Percentiles rank a stretch among this genome's conserved stretches.
These are phyloP conservation scores for Crematogaster levior DNA, from an alignment of 2,888 invertebrate genomes.

Conservation along the genomic window DNA sequence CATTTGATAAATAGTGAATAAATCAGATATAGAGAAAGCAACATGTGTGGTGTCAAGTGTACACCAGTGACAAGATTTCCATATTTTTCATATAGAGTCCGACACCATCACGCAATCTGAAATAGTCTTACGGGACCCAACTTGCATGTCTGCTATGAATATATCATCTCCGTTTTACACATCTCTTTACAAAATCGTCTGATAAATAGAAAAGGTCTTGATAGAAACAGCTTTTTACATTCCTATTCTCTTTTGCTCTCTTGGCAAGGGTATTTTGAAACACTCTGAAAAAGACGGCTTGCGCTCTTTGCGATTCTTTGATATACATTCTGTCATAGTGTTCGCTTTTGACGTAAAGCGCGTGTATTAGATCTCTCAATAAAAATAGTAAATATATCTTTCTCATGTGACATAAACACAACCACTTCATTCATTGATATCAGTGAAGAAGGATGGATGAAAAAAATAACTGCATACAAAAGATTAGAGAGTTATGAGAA, in stretches of 20 bases:
- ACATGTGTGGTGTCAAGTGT: background rate
- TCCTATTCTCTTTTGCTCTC: background rate
- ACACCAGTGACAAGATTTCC: conserved; percentile 1
- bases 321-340: conserved; percentile 1
- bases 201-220: conserved; percentile 34
- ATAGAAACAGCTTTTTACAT: conserved; percentile 6
- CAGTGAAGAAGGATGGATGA: background rate
- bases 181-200: conserved; percentile 25
- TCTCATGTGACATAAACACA: background rate
- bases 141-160: background rate
- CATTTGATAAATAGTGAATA: background rate
- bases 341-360: conserved; percentile 17
- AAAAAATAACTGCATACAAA: background rate
- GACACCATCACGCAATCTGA: background rate
- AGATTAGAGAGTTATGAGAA: background rate
- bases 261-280: background rate
- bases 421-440: background rate
- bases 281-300: background rate
- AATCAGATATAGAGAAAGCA: background rate
- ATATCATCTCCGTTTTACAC: background rate
- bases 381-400: background rate
- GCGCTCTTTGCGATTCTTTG: conserved; percentile 23
- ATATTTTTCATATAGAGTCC: background rate
- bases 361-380: background rate
- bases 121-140: background rate